These are phyloP conservation scores for Cyprinus carpio DNA, from an alignment of 2,113 vertebrate species.

Conservation along the genomic window DNA sequence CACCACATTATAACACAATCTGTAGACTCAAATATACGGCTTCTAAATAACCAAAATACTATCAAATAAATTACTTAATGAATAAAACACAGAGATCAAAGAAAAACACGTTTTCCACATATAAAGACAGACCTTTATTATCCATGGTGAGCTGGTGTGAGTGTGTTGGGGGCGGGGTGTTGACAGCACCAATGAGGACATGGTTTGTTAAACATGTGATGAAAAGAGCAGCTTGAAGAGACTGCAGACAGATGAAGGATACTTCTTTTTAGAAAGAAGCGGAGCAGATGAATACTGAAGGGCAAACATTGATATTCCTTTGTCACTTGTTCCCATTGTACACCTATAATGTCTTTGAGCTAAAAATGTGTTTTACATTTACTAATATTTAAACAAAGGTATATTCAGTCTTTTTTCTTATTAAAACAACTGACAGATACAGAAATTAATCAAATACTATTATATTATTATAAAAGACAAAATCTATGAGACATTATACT, in stretches of 20 bases:
- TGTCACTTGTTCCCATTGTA: slow-evolving; percentile 11
- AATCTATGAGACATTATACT: background rate
- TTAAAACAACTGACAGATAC: background rate
- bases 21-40: background rate
- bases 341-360: background rate
- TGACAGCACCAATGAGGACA: slow-evolving; percentile 46
- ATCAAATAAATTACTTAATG: background rate
- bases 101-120: background rate
- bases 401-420: too few species aligned
- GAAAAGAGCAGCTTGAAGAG: slow-evolving; percentile 36
- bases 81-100: background rate
- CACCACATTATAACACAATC: background rate
- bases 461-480: too few species aligned
- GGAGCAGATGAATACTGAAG: slow-evolving; percentile 8
- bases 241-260: slow-evolving; percentile 26
- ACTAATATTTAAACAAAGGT: too few species aligned
- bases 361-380: background rate
- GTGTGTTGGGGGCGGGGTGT: slow-evolving; percentile 11
- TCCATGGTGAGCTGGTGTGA: slow-evolving; percentile 4
- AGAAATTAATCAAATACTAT: background rate
- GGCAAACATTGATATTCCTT: background rate
- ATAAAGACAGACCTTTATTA: slow-evolving; percentile 21
- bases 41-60: background rate
- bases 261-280: slow-evolving; percentile 25
- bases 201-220: slow-evolving; percentile 51